Evolutionary conservation across 2,797 vertebrate genomes (phyloP).

Genomic region (Ptychobarbus kaznakovi): DNA sequence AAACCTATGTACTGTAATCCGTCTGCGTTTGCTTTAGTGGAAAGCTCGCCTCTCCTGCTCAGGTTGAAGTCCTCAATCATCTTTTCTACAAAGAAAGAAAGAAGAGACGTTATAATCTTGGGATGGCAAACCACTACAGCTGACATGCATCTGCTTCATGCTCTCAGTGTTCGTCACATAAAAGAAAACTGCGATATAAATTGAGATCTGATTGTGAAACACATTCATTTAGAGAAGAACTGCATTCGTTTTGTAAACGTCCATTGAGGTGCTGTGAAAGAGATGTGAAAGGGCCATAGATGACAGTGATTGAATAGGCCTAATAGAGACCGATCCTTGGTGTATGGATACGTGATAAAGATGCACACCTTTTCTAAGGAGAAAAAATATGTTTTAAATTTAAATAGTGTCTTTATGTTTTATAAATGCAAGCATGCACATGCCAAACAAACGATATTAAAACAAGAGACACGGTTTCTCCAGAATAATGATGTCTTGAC

Average conservation of each 20-base stretch:
- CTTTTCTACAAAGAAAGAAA: conserved; percentile 76
- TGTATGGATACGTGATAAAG: not conserved
- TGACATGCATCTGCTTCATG: not conserved
- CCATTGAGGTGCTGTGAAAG: conserved; percentile 12
- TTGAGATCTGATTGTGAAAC: not conserved
- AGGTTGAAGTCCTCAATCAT: conserved; percentile 78
- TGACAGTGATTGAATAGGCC: conserved; percentile 24
- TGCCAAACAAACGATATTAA: not conserved
- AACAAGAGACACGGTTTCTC: not conserved
- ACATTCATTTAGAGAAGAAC: not conserved
- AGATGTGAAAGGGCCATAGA: conserved; percentile 5
- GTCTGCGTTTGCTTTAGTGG: conserved; percentile 76
- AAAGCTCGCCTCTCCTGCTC: conserved; percentile 75
- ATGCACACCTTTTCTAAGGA: not conserved
- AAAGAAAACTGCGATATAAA: not conserved
- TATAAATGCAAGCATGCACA: not conserved
- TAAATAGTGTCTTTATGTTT: not conserved
- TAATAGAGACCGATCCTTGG: not conserved
- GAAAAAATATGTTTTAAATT: not conserved
- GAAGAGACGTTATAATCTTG: conserved; percentile 52
- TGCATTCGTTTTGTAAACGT: not conserved
- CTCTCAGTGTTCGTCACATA: not conserved
- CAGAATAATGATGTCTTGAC: not conserved
- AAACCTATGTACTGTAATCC: conserved; percentile 82
- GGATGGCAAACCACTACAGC: not conserved